These are phyloP conservation scores for Myotis brandtii DNA, from an alignment of 2,113 vertebrate genomes.

Conservation along the genomic window DNA sequence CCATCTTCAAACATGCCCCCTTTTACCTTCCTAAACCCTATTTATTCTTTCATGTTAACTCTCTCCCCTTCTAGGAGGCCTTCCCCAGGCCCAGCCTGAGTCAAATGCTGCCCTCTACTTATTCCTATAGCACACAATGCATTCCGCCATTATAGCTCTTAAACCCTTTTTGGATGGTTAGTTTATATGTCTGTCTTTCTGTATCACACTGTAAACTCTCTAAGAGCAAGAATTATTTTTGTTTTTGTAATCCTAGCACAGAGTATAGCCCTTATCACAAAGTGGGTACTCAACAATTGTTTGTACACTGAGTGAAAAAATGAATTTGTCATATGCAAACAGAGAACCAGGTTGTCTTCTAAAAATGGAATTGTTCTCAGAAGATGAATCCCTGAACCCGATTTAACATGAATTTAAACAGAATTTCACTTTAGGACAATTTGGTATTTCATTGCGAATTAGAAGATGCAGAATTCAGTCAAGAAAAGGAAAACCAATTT, in stretches of 20 bases:
- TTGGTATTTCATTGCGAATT: not conserved
- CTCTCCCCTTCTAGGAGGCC: not conserved
- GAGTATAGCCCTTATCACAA: not conserved
- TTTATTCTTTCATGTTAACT: not conserved
- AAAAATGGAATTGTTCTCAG: not conserved
- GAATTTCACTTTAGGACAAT: not conserved
- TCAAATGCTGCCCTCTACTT: not conserved
- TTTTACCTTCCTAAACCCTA: not conserved
- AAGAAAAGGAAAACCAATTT: not conserved
- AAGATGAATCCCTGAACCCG: not conserved
- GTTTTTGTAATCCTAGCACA: not conserved
- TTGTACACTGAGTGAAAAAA: not conserved
- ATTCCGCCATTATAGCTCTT: not conserved
- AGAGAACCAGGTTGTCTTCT: constrained; percentile 26
- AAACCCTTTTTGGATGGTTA: not conserved
- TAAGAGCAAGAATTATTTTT: not conserved
- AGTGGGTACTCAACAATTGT: not conserved
- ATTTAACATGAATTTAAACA: constrained; percentile 1
- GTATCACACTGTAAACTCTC: not conserved
- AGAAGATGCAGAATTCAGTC: not conserved
- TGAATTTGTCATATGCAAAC: not conserved
- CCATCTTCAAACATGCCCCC: not conserved
- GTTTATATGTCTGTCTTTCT: constrained; percentile 13
- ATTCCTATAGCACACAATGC: not conserved
- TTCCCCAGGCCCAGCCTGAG: not conserved